A percentile compares a stretch with the other conserved stretches of the same genome.
phyloP scores from a whole-genome alignment of 2,113 vertebrate species.

The Anguilla japonica region DNA sequence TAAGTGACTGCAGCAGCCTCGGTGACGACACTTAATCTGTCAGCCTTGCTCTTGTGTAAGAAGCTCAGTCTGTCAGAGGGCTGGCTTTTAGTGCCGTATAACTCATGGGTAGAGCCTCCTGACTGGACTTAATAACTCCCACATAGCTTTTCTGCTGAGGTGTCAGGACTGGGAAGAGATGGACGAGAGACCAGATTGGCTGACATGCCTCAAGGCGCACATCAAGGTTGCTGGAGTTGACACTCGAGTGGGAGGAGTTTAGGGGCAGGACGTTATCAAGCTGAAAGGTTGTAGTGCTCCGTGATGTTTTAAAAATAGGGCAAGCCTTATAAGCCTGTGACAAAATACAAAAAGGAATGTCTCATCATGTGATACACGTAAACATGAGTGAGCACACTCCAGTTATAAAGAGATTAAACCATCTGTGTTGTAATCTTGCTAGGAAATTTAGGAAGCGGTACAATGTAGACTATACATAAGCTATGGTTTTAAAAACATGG shows the following conservation, averaged over 20 bases:
- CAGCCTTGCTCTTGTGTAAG: slow-evolving; percentile 36
- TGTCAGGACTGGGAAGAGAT: slow-evolving; percentile 27
- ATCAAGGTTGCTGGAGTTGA: slow-evolving; percentile 22
- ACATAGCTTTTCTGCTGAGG: slow-evolving; percentile 37
- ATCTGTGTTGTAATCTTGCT: not conserved
- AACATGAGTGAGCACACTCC: not conserved
- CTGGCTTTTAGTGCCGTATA: slow-evolving; percentile 27
- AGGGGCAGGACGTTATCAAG: not conserved
- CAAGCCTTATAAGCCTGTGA: slow-evolving; percentile 1
- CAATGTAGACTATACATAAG: not conserved
- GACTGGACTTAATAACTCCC: slow-evolving; percentile 35
- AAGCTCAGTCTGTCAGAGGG: slow-evolving; percentile 20
- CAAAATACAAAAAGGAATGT: not conserved
- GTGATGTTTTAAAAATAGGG: slow-evolving; percentile 8
- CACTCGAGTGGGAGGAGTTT: slow-evolving; percentile 13
- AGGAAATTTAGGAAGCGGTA: not conserved
- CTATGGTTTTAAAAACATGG: not conserved
- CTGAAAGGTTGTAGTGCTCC: not conserved
- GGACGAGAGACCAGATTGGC: slow-evolving; percentile 24
- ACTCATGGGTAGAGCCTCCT: slow-evolving; percentile 39
- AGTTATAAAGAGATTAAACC: not conserved
- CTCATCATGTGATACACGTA: not conserved
- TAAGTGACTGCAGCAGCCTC: slow-evolving; percentile 24
- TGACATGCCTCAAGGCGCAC: not conserved
- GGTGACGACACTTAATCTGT: slow-evolving; percentile 45